A percentile compares a stretch with the other conserved stretches of the same genome.
phyloP scores from a whole-genome alignment of 1,140 invertebrate species.

The Gonatopus flavifemur region DNA sequence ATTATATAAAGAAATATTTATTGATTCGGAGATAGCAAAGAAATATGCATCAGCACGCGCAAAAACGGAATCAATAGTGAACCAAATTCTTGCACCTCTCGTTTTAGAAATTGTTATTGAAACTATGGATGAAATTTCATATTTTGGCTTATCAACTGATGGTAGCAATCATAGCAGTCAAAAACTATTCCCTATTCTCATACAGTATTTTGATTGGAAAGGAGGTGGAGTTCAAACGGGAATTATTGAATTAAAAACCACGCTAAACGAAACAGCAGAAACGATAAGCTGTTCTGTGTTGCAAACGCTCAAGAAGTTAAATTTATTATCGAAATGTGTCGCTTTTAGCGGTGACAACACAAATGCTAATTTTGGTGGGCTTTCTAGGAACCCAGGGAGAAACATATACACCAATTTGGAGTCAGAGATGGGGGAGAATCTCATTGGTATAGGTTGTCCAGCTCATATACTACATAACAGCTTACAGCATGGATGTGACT shows the following conservation, averaged over 20 bases:
- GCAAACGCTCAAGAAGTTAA: background rate
- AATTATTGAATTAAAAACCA: background rate
- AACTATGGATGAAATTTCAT: background rate
- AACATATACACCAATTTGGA: background rate
- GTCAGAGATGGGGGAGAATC: conserved; percentile 4
- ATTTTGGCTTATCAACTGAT: background rate
- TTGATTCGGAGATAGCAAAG: background rate
- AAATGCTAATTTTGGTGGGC: background rate
- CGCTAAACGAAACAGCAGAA: background rate
- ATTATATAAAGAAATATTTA: background rate
- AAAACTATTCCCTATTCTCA: conserved; percentile 1
- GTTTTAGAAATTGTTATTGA: background rate
- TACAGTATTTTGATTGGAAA: background rate
- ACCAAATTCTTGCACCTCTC: background rate
- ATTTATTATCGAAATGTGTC: background rate
- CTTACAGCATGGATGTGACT: conserved; percentile 31
- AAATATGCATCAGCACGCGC: background rate
- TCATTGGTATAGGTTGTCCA: conserved; percentile 28
- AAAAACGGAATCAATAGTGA: background rate
- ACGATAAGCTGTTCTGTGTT: background rate
- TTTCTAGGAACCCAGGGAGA: background rate
- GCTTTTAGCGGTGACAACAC: background rate
- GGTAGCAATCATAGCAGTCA: background rate
- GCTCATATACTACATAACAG: conserved; percentile 41
- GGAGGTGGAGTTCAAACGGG: background rate